Base-by-base conservation (phyloP, 2,797 vertebrate genomes). In the Sphenopsis melanotis region DNA sequence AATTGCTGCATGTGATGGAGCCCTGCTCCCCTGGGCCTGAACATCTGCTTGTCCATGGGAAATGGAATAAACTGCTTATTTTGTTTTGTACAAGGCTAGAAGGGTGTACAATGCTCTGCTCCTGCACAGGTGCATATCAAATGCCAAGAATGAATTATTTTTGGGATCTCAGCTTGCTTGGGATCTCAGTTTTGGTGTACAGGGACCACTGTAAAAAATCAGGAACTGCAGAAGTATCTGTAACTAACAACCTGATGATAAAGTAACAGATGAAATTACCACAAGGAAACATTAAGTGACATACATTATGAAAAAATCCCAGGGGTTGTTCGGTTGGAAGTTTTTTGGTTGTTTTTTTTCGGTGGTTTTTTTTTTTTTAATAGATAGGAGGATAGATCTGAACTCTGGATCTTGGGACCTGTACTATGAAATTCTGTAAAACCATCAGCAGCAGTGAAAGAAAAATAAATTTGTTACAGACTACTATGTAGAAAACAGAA, bases 251-350 rank as follows among this genome's bases (percentile, higher is more conserved):
- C 29, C 36, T 14, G 13, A 44, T 50, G n/a, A 66, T 34, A 79
- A 77, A 88, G 32, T 0, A 83, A 23, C 26, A 84, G 14, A 63
- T 17, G 10, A 81, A 74, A 72, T 52, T 37, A 82, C 46, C 23
- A 64, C 29, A 37, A 32, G 1, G 21, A 87, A 83, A 57, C 14
- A 60, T 30, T 27, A 74, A 34, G 12, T 18, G 21, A 63, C 1
- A 2, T 13, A 50, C 1, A 1, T 26, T 61, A 53, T 18, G 15
- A 72, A 83, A 84, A 87, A 76, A 65, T 21, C 16, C 8, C 24
- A 66, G 15, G 4, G 2, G 15, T 41, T 41, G 17, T 0, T 59
- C 21, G 1, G 8, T 69, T 61, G 26, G 24, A 4, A 2, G 1
- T 2, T 81, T 85, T 77, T 65, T 8, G 1, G 5, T 17, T n/a